Evolutionary conservation across 2,888 invertebrate genomes (phyloP).

Genomic region (Aplocera efformata): DNA sequence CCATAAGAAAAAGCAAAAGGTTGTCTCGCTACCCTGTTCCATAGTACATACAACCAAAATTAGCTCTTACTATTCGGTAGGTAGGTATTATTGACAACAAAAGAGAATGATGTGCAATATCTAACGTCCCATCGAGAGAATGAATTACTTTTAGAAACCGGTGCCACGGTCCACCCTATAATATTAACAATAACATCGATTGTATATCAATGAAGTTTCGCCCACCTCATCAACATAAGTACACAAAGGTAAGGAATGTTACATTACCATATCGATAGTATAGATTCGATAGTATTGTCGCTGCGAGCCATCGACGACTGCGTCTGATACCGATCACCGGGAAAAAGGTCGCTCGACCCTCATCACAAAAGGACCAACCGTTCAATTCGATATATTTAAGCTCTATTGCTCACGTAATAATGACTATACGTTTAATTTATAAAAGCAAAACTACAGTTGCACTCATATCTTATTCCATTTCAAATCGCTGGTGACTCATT

Average conservation of each 20-base stretch:
- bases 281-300: conserved; percentile 63
- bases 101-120: conserved; percentile 57
- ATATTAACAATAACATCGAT: conserved; percentile 70
- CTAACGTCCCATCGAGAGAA: conserved; percentile 62
- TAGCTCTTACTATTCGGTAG: too few species aligned
- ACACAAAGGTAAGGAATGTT: conserved; percentile 68
- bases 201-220: conserved; percentile 75
- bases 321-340: conserved; percentile 63
- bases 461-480: conserved; percentile 55
- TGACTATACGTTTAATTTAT: conserved; percentile 12
- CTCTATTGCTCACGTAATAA: conserved; percentile 32
- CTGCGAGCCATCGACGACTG: conserved; percentile 61
- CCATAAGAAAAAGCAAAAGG: too few species aligned
- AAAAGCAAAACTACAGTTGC: conserved; percentile 31
- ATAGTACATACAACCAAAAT: too few species aligned
- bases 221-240: conserved; percentile 77
- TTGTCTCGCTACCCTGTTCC: too few species aligned
- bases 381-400: conserved; percentile 31
- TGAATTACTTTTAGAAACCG: conserved; percentile 72
- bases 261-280: conserved; percentile 70
- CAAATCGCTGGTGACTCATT: conserved; percentile 70
- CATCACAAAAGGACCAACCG: conserved; percentile 36
- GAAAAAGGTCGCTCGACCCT: conserved; percentile 65
- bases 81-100: conserved; percentile 14
- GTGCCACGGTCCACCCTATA: conserved; percentile 63